These are phyloP conservation scores for Empidonax traillii DNA, from an alignment of 2,113 vertebrate species.

Conservation along the genomic window DNA sequence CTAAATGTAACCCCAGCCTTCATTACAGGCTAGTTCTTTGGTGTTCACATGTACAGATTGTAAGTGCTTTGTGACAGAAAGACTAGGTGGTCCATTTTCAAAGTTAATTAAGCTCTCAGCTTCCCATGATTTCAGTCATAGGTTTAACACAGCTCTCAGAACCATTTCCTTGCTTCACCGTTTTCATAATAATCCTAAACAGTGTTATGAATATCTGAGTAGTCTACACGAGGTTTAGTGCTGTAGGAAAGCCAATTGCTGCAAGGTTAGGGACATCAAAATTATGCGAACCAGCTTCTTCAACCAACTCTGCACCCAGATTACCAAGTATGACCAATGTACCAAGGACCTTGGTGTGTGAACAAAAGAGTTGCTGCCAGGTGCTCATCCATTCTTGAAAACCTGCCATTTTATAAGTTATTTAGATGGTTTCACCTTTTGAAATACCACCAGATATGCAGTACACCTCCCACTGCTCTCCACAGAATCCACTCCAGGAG, in stretches of 20 bases:
- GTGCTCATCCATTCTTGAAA: neutral
- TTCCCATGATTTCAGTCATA: neutral
- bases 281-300: neutral
- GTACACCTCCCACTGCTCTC: neutral
- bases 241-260: neutral
- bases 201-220: neutral
- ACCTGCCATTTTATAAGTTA: neutral
- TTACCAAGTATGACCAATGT: neutral
- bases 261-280: neutral
- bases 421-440: neutral
- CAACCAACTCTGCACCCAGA: neutral
- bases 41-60: neutral
- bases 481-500: too few relatives aligned
- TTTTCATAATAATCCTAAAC: neutral
- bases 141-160: neutral
- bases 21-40: neutral
- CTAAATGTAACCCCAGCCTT: neutral
- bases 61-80: neutral
- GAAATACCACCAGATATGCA: neutral
- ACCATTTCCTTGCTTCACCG: neutral
- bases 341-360: neutral
- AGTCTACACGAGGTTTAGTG: neutral
- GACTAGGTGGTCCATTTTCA: neutral
- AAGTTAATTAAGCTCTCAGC: neutral
- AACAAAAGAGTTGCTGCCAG: neutral